Percentiles rank a stretch among this genome's conserved stretches.
phyloP scores from a whole-genome alignment of 1,140 invertebrate species.

The Aphelinus certus region DNA sequence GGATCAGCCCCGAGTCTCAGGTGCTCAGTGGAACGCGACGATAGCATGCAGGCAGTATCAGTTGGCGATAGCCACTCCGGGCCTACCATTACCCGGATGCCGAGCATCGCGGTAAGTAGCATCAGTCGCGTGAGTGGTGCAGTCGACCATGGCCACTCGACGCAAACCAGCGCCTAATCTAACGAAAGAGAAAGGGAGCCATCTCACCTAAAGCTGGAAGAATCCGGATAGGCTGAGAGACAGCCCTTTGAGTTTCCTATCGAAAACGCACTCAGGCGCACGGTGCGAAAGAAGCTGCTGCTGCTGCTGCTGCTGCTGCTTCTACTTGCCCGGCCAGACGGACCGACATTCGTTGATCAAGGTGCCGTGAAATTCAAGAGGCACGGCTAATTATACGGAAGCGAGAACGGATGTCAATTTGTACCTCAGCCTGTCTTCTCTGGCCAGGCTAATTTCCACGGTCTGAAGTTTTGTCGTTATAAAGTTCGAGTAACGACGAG shows the following conservation, averaged over 20 bases:
- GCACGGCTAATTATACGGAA: constrained; percentile 4
- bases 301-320: not conserved
- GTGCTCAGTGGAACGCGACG: too few species aligned
- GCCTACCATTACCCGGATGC: too few species aligned
- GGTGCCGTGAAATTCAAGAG: constrained; percentile 20
- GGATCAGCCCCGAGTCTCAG: too few species aligned
- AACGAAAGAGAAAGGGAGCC: not conserved
- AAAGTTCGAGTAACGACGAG: too few species aligned
- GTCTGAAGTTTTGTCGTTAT: too few species aligned
- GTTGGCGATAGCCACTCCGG: too few species aligned
- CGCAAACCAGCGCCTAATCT: not conserved
- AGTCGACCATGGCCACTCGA: not conserved
- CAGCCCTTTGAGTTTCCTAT: not conserved
- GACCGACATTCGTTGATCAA: not conserved
- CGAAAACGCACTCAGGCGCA: constrained; percentile 4
- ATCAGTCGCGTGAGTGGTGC: too few species aligned
- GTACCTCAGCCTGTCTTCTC: too few species aligned
- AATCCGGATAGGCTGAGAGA: not conserved
- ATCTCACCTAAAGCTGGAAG: too few species aligned
- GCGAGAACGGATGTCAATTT: not conserved
- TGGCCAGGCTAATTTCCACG: too few species aligned
- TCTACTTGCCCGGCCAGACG: not conserved
- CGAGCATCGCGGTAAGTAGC: too few species aligned
- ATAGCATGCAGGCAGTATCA: too few species aligned
- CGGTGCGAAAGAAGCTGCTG: not conserved